Conservation (phyloP, 2,888 invertebrate genomes). For the Pilophorus perplexus region DNA sequence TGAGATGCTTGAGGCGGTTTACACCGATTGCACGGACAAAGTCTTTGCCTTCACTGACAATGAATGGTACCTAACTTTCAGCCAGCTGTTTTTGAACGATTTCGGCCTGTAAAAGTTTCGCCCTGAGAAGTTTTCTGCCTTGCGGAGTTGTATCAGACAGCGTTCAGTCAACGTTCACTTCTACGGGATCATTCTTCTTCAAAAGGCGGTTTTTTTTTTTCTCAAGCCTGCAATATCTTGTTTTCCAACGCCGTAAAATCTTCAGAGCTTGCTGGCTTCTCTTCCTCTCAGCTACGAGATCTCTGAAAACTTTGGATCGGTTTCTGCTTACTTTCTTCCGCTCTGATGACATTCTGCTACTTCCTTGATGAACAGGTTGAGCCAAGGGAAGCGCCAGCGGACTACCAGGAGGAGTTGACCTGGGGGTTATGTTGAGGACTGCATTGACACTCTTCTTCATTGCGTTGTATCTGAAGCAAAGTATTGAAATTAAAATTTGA, state of each 20-base stretch:
- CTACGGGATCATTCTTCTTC: not conserved
- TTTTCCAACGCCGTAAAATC: not conserved
- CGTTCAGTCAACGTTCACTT: not conserved
- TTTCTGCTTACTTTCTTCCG: not conserved
- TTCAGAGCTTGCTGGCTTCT: not conserved
- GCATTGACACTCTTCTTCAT: not conserved
- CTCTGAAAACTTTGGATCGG: not conserved
- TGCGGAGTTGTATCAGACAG: not conserved
- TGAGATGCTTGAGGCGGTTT: not conserved
- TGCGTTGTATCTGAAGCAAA: not conserved
- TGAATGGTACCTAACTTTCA: conserved; percentile 11
- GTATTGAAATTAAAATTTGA: not conserved
- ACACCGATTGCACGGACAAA: conserved; percentile 1
- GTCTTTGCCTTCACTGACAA: conserved; percentile 1
- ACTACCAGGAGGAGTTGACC: not conserved
- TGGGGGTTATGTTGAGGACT: not conserved
- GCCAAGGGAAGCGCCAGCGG: not conserved
- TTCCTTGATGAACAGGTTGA: not conserved
- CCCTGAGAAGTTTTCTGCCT: conserved; percentile 14
- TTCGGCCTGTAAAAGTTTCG: conserved; percentile 14
- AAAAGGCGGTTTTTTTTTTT: not conserved
- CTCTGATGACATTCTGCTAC: not conserved
- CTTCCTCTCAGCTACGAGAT: not conserved
- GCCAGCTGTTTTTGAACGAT: conserved; percentile 11
- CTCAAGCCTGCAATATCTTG: conserved; percentile 8